Percentiles rank a stretch among this genome's conserved stretches.
Evolutionary conservation across 1,140 invertebrate species (phyloP).

Genomic region (Lanistes nyassanus): DNA sequence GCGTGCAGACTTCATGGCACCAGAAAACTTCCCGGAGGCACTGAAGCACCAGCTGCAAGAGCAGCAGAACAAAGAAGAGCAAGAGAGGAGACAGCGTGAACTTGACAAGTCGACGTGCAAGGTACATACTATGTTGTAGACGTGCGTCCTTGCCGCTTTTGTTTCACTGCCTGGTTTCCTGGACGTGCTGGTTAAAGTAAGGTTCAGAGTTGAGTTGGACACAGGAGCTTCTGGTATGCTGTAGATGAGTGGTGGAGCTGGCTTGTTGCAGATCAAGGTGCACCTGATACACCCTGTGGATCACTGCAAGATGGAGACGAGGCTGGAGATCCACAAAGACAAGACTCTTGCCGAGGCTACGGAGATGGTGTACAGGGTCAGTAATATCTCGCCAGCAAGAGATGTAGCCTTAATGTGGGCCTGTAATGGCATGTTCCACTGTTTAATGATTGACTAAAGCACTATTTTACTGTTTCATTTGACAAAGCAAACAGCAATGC

Average conservation of each 20-base stretch:
- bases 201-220: too few relatives aligned
- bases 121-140: constrained; percentile 42
- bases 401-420: too few relatives aligned
- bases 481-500: too few relatives aligned
- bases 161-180: too few relatives aligned
- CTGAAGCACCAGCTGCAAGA: constrained; percentile 76
- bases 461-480: too few relatives aligned
- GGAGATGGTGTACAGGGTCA: constrained; percentile 72
- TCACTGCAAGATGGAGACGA: constrained; percentile 70
- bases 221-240: too few relatives aligned
- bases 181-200: too few relatives aligned
- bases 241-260: too few relatives aligned
- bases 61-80: constrained; percentile 77
- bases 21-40: constrained; percentile 80
- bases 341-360: constrained; percentile 73
- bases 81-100: constrained; percentile 72
- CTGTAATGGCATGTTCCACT: too few relatives aligned
- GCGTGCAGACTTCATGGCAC: constrained; percentile 72
- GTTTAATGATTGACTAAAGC: too few relatives aligned
- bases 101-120: constrained; percentile 74
- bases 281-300: constrained; percentile 74
- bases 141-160: too few relatives aligned
- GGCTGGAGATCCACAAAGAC: constrained; percentile 72
- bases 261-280: constrained; percentile 69
- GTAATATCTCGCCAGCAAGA: constrained; percentile 23